A percentile compares a stretch with the other conserved stretches of the same genome.
These are phyloP conservation scores for Crotalus viridis DNA, from an alignment of 2,113 vertebrate genomes.

Conservation along the genomic window DNA sequence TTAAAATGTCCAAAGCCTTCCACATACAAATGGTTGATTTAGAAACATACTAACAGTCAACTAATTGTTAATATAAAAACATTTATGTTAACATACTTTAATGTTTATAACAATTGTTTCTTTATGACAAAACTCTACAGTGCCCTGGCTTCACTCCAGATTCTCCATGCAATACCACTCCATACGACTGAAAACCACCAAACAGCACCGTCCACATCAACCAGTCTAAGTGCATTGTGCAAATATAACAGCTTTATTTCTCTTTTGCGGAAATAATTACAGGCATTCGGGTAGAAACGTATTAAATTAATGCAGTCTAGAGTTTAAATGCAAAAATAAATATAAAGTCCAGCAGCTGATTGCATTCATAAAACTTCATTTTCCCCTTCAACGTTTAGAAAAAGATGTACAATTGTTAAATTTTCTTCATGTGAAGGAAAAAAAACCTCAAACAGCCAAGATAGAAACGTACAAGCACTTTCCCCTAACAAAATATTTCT, in stretches of 20 bases:
- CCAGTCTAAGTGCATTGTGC: constrained; percentile 59
- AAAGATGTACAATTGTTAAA: constrained; percentile 51
- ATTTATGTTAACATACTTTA: neutral
- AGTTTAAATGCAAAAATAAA: constrained; percentile 81
- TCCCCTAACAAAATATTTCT: constrained; percentile 43
- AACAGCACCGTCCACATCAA: constrained; percentile 11
- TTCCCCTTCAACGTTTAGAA: constrained; percentile 64
- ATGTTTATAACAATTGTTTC: neutral
- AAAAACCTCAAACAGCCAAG: constrained; percentile 43
- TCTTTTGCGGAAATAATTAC: constrained; percentile 70
- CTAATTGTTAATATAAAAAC: neutral
- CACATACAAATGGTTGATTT: fast-evolving
- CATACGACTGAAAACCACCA: neutral
- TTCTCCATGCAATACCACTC: neutral
- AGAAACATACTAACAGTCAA: neutral
- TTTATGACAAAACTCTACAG: neutral
- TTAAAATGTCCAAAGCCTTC: neutral
- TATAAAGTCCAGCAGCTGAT: constrained; percentile 67
- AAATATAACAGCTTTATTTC: constrained; percentile 80
- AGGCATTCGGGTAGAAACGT: constrained; percentile 76
- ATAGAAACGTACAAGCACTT: constrained; percentile 60
- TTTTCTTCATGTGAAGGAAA: constrained; percentile 27
- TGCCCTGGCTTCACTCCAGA: neutral
- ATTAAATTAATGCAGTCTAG: constrained; percentile 74
- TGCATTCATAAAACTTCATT: constrained; percentile 62